Base-by-base conservation (phyloP, 2,113 vertebrate species). In the Podarcis muralis region DNA sequence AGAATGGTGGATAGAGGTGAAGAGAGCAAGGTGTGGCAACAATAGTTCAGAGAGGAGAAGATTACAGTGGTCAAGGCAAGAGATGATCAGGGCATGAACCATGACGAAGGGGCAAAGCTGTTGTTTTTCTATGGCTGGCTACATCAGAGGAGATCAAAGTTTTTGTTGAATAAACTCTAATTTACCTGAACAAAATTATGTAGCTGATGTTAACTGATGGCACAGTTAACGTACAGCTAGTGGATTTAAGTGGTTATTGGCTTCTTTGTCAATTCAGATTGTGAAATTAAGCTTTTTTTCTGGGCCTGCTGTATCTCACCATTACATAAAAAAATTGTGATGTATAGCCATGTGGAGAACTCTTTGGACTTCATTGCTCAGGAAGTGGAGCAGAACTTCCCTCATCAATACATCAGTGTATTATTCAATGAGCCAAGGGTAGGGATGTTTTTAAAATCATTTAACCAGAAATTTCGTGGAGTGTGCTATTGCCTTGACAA, bases 161-260 rank as follows among this genome's bases (percentile, higher is more conserved):
- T 82, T 66, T 77, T 23, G 78, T 90, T 91, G 82, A 93, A 92
- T 92, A 89, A 57, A 57, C 6, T 40, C n/a, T 92, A 92, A 23
- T 59, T 93, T 80, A 77, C 76, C 84, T 3, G 84, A 81, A 35
- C 62, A 92, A 86, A 94, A 87, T 80, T 91, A 91, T 93, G 94
- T 92, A 86, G 68, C 68, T 40, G 89, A 91, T 94, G 79, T 90
- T 94, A 95, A 96, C 93, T 96, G 95, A 95, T 27, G 92, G 90
- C 62, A 62, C 93, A 96, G 94, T 93, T 94, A 95, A 95, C 37
- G 76, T 88, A 48, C 94, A 93, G 94, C 89, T 91, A 94, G 94
- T 92, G 91, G 94, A 94, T 95, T 93, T 93, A 93, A 94, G 88
- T 85, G 79, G 82, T 90, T 89, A 90, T 87, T 94, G 89, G 87